Evolutionary conservation across 2,888 invertebrate genomes (phyloP).

Genomic region (Drosophila differens): DNA sequence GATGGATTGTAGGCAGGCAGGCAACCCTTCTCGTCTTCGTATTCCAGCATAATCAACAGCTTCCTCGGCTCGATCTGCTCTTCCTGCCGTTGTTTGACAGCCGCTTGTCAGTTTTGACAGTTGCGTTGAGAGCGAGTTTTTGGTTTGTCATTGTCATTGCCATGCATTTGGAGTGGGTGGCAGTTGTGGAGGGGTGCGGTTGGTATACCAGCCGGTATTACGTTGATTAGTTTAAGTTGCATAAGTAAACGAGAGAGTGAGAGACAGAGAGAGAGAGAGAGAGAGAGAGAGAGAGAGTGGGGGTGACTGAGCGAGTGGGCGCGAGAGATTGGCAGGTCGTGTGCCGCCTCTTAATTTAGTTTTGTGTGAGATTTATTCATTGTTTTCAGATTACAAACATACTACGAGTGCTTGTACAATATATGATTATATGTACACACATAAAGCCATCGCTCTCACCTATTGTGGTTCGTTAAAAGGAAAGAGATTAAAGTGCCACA

Average conservation of each 20-base stretch:
- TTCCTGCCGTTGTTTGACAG: conserved; percentile 78
- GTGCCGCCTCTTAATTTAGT: conserved; percentile 80
- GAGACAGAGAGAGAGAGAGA: background rate
- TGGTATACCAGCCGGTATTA: conserved; percentile 54
- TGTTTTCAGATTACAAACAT: conserved; percentile 70
- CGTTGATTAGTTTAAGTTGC: conserved; percentile 80
- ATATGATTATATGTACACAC: background rate
- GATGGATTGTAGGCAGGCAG: background rate
- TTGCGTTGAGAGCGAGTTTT: conserved; percentile 72
- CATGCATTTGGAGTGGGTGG: conserved; percentile 28
- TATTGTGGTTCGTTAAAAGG: conserved; percentile 47
- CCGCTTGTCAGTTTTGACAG: conserved; percentile 77
- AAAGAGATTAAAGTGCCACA: conserved; percentile 13
- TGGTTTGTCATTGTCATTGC: conserved; percentile 73
- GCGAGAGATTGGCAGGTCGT: conserved; percentile 80
- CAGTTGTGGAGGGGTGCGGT: background rate
- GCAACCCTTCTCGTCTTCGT: conserved; percentile 65
- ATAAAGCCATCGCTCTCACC: conserved; percentile 18
- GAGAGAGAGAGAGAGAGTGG: background rate
- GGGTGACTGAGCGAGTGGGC: conserved; percentile 47
- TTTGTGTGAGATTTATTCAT: conserved; percentile 70
- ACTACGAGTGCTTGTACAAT: conserved; percentile 23
- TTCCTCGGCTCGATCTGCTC: conserved; percentile 61
- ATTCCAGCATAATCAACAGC: conserved; percentile 61
- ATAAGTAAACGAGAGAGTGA: conserved; percentile 44